Percentiles rank a stretch among this genome's conserved stretches.
phyloP scores from a whole-genome alignment of 2,113 vertebrate genomes.

The Platichthys flesus region DNA sequence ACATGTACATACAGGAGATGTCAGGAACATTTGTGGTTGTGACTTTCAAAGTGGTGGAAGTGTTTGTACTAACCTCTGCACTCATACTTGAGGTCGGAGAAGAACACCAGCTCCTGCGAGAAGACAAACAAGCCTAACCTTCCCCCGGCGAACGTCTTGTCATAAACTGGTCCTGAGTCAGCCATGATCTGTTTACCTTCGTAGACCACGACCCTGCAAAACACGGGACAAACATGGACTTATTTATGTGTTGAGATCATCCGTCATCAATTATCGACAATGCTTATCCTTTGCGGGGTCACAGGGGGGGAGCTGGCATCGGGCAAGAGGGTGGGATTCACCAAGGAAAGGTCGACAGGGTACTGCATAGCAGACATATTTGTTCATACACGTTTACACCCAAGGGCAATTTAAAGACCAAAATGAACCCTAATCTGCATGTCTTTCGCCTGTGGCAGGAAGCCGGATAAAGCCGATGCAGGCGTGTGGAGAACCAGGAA shows the following conservation, averaged over 20 bases:
- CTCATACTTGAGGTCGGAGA: slow-evolving; percentile 99
- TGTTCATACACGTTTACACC: too few species aligned
- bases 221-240: slow-evolving; percentile 8
- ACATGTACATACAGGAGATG: not conserved
- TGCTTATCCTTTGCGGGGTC: too few species aligned
- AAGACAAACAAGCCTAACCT: slow-evolving; percentile 97
- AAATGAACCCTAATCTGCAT: too few species aligned
- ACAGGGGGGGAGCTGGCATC: too few species aligned
- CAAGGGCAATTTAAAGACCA: too few species aligned
- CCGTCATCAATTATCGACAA: not conserved
- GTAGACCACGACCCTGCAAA: slow-evolving; percentile 91
- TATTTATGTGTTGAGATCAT: not conserved
- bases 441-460: too few species aligned
- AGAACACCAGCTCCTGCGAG: slow-evolving; percentile 98
- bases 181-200: slow-evolving; percentile 99
- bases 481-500: too few species aligned
- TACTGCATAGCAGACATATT: too few species aligned
- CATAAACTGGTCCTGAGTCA: slow-evolving; percentile 95
- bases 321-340: too few species aligned
- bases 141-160: slow-evolving; percentile 94
- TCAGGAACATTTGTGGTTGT: not conserved
- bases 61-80: slow-evolving; percentile 91
- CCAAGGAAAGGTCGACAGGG: too few species aligned
- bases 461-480: too few species aligned
- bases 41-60: not conserved